Conservation (phyloP, 2,113 vertebrate species). For the Grammomys surdaster region DNA sequence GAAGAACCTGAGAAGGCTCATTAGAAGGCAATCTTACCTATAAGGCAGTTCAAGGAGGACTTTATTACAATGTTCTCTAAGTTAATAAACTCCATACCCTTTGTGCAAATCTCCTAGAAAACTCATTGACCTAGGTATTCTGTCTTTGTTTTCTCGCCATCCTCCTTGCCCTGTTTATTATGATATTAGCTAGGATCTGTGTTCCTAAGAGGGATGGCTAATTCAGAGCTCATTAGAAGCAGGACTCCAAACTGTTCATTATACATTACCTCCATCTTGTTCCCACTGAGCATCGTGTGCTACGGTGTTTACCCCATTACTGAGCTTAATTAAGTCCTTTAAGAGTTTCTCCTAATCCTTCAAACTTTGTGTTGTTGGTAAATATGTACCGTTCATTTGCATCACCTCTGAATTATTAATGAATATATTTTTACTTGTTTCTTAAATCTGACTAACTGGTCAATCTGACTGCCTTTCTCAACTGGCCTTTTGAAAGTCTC, state of each 20-base stretch:
- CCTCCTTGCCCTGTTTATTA: slow-evolving; percentile 51
- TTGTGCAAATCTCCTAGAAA: slow-evolving; percentile 32
- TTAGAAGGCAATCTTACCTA: slow-evolving; percentile 36
- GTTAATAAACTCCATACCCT: slow-evolving; percentile 18
- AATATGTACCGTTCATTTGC: slow-evolving; percentile 61
- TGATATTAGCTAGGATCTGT: slow-evolving; percentile 10
- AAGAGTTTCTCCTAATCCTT: slow-evolving; percentile 73
- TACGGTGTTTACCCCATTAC: slow-evolving; percentile 76
- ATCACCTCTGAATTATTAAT: slow-evolving; percentile 75
- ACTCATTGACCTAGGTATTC: slow-evolving; percentile 18
- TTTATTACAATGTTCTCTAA: slow-evolving; percentile 34
- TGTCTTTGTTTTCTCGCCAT: not conserved
- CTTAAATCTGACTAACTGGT: slow-evolving; percentile 51
- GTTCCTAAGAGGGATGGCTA: slow-evolving; percentile 67
- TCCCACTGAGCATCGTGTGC: slow-evolving; percentile 61
- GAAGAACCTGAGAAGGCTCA: slow-evolving; percentile 34
- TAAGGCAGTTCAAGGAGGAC: slow-evolving; percentile 27
- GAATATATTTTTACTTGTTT: slow-evolving; percentile 61
- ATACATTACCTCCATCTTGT: slow-evolving; percentile 60
- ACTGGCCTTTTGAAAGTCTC: slow-evolving; percentile 2
- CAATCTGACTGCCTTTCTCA: slow-evolving; percentile 32
- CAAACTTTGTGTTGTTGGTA: slow-evolving; percentile 53
- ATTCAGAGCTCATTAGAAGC: slow-evolving; percentile 75
- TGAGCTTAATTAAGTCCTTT: slow-evolving; percentile 78
- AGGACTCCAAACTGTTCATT: slow-evolving; percentile 58